Evolutionary conservation across 1,140 invertebrate species (phyloP).

Genomic region (Lepidostoma basale): DNA sequence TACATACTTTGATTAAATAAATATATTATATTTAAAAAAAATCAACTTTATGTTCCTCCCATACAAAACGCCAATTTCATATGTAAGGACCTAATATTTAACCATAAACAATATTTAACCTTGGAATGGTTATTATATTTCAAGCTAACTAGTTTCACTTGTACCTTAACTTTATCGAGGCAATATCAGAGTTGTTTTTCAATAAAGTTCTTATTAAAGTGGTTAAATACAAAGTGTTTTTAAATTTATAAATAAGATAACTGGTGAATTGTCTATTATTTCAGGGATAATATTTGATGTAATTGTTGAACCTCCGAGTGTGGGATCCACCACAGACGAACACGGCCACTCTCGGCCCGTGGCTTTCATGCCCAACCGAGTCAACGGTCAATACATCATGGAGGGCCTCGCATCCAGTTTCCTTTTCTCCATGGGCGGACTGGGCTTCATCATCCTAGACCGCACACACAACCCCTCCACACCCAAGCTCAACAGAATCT

Average conservation of each 20-base stretch:
- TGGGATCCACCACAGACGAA: conserved; percentile 96
- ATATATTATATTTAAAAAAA: too few relatives aligned
- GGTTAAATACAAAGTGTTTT: too few relatives aligned
- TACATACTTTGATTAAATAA: too few relatives aligned
- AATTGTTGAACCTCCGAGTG: conserved; percentile 96
- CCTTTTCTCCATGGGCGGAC: conserved; percentile 91
- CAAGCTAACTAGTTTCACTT: too few relatives aligned
- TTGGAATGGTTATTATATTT: too few relatives aligned
- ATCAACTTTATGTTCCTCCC: too few relatives aligned
- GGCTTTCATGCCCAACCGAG: conserved; percentile 97
- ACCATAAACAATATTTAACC: too few relatives aligned
- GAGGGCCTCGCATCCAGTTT: conserved; percentile 97
- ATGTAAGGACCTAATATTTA: too few relatives aligned
- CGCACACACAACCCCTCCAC: conserved; percentile 90
- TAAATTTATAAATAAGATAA: not conserved
- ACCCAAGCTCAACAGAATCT: conserved; percentile 89
- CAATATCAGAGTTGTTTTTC: too few relatives aligned
- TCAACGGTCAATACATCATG: conserved; percentile 99
- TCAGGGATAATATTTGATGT: conserved; percentile 98
- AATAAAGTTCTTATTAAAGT: not conserved
- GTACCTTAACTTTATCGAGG: too few relatives aligned
- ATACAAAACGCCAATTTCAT: too few relatives aligned
- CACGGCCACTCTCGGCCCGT: conserved; percentile 94
- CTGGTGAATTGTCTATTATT: conserved; percentile 47
- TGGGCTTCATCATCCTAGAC: conserved; percentile 97